A percentile compares a stretch with the other conserved stretches of the same genome.
Evolutionary conservation across 2,113 vertebrate genomes (phyloP).

Genomic region (Malurus melanocephalus): DNA sequence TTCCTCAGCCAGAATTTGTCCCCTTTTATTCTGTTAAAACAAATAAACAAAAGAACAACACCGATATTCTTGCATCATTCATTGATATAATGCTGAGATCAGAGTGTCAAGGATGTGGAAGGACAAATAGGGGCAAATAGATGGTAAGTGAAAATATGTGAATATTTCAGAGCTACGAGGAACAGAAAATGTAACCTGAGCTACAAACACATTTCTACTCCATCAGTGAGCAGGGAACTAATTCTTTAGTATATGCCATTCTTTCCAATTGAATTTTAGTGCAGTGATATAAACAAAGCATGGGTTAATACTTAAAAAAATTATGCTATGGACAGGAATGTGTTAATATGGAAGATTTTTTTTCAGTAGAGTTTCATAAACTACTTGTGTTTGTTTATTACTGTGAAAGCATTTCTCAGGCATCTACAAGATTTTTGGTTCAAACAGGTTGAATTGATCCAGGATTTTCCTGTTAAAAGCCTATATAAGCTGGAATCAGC

Average conservation of each 20-base stretch:
- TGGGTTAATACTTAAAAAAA: background rate
- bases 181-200: background rate
- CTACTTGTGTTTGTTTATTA: slow-evolving; percentile 19
- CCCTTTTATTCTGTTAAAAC: background rate
- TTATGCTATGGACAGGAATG: background rate
- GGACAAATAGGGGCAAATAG: background rate
- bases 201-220: background rate
- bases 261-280: background rate
- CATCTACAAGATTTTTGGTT: background rate
- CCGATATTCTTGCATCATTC: background rate
- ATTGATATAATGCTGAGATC: background rate
- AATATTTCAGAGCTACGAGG: background rate
- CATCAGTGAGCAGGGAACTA: background rate
- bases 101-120: background rate
- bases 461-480: slow-evolving; percentile 43
- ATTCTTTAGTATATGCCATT: background rate
- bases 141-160: background rate
- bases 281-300: background rate
- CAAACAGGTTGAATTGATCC: slow-evolving; percentile 22
- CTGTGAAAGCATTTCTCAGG: background rate
- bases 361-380: background rate
- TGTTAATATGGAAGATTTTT: background rate
- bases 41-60: background rate
- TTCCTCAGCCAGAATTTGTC: background rate
- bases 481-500: slow-evolving; percentile 54